These are phyloP conservation scores for Cricetomys ansorgei DNA, from an alignment of 2,113 vertebrate species.

Conservation along the genomic window DNA sequence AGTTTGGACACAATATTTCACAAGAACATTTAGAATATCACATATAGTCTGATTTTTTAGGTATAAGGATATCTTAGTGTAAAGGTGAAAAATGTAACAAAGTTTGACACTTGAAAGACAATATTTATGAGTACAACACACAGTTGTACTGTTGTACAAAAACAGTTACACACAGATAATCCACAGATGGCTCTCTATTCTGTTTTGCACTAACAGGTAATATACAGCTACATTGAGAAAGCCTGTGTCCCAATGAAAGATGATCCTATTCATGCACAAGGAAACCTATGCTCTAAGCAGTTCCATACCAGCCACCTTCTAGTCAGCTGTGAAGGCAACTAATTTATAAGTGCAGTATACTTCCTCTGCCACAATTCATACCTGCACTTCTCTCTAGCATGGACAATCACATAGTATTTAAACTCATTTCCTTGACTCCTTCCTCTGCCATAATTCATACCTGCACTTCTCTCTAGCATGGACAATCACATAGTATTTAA, in stretches of 20 bases:
- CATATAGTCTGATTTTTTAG: background rate
- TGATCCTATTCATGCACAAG: background rate
- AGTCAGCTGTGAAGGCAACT: background rate
- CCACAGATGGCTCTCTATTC: background rate
- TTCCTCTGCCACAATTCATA: background rate
- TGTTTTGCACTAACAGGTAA: background rate
- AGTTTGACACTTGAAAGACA: conserved; percentile 20
- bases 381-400: background rate
- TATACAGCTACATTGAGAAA: background rate
- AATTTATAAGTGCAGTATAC: background rate
- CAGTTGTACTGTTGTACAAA: no score
- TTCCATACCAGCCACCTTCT: background rate
- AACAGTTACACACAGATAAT: background rate
- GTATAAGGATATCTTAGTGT: background rate
- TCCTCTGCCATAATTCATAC: conserved; percentile 2
- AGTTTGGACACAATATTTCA: background rate
- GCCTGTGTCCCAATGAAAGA: background rate
- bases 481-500: background rate
- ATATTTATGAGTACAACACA: background rate
- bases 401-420: background rate
- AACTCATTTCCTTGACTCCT: background rate
- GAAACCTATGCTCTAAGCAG: background rate
- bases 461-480: background rate
- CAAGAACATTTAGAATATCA: background rate
- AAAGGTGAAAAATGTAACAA: background rate